A percentile compares a stretch with the other conserved stretches of the same genome.
These are phyloP conservation scores for Halcyon leucocephala DNA, from an alignment of 2,797 vertebrate genomes.

Conservation along the genomic window DNA sequence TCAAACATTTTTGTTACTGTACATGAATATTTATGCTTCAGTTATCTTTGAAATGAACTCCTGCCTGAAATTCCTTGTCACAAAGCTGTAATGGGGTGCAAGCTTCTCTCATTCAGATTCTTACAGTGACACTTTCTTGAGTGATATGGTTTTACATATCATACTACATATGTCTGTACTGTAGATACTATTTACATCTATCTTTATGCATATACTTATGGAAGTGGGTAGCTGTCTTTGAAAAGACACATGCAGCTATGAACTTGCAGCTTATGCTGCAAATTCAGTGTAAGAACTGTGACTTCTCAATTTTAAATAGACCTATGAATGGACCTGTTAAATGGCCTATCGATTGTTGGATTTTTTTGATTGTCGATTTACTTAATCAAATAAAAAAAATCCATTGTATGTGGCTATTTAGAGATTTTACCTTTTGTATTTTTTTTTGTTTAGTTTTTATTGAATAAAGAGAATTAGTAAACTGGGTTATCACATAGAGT, in stretches of 20 bases:
- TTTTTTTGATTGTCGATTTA: conserved; percentile 10
- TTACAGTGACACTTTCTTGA: conserved; percentile 14
- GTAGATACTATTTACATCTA: conserved; percentile 12
- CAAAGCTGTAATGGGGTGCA: neutral
- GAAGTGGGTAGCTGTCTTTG: neutral
- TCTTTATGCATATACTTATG: conserved; percentile 39
- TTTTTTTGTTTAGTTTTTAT: too few relatives aligned
- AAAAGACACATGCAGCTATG: conserved; percentile 32
- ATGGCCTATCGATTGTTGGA: neutral
- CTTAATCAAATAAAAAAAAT: neutral
- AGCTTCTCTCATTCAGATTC: neutral
- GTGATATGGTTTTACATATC: conserved; percentile 20
- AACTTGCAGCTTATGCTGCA: conserved; percentile 17
- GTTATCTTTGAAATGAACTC: conserved; percentile 6
- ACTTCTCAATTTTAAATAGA: conserved; percentile 28
- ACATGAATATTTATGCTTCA: conserved; percentile 27
- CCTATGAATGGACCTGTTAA: neutral
- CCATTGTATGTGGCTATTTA: neutral
- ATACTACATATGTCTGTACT: neutral
- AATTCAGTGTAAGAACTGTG: conserved; percentile 34
- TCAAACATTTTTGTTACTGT: neutral
- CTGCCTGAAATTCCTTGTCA: conserved; percentile 5
- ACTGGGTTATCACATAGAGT: neutral
- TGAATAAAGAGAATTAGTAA: neutral
- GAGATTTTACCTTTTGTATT: neutral